Base-by-base conservation (phyloP, 2,888 invertebrate species). In the Stenodera caucasica region DNA sequence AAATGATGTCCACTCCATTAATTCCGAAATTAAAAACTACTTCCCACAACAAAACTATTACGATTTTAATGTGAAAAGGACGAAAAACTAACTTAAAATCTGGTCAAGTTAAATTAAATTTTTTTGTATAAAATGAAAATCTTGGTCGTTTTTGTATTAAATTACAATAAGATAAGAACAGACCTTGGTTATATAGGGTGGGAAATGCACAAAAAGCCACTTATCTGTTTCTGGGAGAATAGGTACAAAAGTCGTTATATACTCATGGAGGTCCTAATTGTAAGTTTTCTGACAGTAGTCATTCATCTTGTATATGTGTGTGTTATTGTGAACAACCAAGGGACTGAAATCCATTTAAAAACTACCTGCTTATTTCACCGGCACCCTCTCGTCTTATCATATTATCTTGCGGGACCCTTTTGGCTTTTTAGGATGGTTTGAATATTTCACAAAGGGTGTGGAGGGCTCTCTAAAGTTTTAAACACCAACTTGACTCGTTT, bases 211-310 rank as follows among this genome's bases (percentile, higher is more conserved):
- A 45, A 74, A 72, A 75, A 70, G 68, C 70, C 74, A 74, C 75
- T 75, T 76, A 75, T 75, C 76, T 74, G 71, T 68, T 75, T 74
- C 75, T 74, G 74, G 74, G 72, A 75, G 75, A 76, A 73, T 75
- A 70, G 72, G 67, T 73, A 70, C 71, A 67, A 71, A 72, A 71
- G 72, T 72, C 73, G 72, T 74, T 75, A 74, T 70, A 45, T 23
- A 45, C 45, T 45, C 23, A 64, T 68, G 67, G 68, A 70, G 73
- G 70, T 66, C 73, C 74, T 80, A 80, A 80, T 80, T 80, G 78
- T 77, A 73, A 77, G 75, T 78, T 78, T 77, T 77, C 76, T 45
- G 67, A 67, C 68, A 67, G 45, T 45, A 45, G 70, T 77, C 73
- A 79, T 79, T 78, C 78, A 78, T 80, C 80, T 78, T 77, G 7